A percentile compares a stretch with the other conserved stretches of the same genome.
These are phyloP conservation scores for Poeciliopsis prolifica DNA, from an alignment of 2,113 vertebrate genomes.

Conservation along the genomic window DNA sequence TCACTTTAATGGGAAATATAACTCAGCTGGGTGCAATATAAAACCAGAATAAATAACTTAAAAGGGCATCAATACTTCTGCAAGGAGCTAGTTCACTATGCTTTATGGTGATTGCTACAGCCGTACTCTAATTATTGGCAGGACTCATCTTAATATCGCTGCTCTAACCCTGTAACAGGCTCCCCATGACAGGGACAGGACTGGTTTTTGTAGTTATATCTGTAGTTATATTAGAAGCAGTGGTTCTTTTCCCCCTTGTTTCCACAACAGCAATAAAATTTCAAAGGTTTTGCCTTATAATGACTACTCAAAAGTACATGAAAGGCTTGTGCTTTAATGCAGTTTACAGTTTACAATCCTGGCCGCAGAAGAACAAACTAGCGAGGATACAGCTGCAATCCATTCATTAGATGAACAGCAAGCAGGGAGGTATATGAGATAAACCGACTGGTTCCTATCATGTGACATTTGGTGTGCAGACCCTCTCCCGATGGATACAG, in stretches of 20 bases:
- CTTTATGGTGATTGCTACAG: too few species aligned
- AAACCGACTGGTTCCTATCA: constrained; percentile 41
- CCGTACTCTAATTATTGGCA: too few species aligned
- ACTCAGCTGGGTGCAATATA: too few species aligned
- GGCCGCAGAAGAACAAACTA: constrained; percentile 11
- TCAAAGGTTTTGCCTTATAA: background rate
- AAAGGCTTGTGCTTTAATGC: background rate
- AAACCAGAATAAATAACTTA: too few species aligned
- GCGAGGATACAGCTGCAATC: constrained; percentile 6
- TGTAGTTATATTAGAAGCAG: background rate
- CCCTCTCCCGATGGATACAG: constrained; percentile 24
- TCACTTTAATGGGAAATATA: too few species aligned
- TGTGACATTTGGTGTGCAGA: constrained; percentile 54
- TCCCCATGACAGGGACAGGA: too few species aligned
- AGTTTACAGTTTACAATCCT: background rate
- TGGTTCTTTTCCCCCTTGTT: background rate
- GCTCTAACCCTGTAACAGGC: too few species aligned
- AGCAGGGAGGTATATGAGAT: constrained; percentile 9
- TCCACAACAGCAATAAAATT: background rate
- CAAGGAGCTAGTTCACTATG: too few species aligned
- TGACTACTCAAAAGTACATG: background rate
- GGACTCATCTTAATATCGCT: too few species aligned
- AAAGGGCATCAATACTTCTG: too few species aligned
- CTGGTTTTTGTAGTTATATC: too few species aligned
- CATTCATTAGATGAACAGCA: constrained; percentile 15